Evolutionary conservation across 2,113 vertebrate genomes (phyloP).

Genomic region (Circaetus gallicus): DNA sequence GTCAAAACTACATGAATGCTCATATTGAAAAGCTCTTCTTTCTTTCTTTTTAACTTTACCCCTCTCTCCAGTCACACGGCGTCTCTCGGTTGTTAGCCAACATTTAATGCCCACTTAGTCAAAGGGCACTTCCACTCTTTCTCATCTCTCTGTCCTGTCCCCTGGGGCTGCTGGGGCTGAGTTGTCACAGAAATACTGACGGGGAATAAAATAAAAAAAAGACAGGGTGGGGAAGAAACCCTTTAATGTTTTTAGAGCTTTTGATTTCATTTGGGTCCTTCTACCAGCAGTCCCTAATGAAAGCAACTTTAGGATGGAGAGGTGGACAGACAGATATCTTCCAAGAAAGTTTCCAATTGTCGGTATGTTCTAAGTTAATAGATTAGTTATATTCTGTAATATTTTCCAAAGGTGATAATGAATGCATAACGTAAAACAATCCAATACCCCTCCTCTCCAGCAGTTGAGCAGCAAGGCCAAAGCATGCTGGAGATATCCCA

Average conservation of each 20-base stretch:
- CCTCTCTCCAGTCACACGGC: constrained; percentile 68
- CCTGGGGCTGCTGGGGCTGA: constrained; percentile 42
- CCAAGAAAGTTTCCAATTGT: background rate
- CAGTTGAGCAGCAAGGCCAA: background rate
- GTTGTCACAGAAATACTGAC: constrained; percentile 40
- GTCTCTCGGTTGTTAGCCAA: constrained; percentile 74
- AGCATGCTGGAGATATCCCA: background rate
- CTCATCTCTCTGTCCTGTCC: constrained; percentile 65
- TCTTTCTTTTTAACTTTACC: constrained; percentile 71
- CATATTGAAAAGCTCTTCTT: constrained; percentile 80
- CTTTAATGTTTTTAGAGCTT: background rate
- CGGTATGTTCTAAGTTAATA: background rate
- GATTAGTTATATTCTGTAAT: background rate
- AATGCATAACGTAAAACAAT: background rate
- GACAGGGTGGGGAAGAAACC: background rate
- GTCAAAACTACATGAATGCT: constrained; percentile 80
- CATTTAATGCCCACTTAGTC: constrained; percentile 76
- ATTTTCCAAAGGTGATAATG: background rate
- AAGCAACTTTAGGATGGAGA: background rate
- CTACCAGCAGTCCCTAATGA: background rate
- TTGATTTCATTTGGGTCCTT: background rate
- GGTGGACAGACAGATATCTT: background rate
- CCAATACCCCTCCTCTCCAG: background rate
- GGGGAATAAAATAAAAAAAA: constrained; percentile 20
- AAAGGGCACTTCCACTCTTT: constrained; percentile 68